Evolutionary conservation across 2,113 vertebrate genomes (phyloP).

Genomic region (Bostrychus sinensis): DNA sequence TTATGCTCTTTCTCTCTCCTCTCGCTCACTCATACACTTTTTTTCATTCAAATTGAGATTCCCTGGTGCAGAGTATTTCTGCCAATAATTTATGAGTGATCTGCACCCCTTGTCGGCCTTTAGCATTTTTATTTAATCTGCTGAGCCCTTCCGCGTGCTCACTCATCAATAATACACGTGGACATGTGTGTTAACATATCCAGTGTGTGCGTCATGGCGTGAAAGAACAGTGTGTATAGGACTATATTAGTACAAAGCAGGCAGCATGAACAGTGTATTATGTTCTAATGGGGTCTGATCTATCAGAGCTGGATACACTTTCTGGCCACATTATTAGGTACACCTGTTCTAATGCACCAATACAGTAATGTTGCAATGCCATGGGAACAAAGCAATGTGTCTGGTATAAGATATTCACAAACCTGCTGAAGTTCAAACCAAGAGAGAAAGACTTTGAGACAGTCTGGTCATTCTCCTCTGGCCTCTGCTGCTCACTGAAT

Average conservation of each 20-base stretch:
- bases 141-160: slow-evolving; percentile 82
- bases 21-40: slow-evolving; percentile 8
- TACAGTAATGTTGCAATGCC: background rate
- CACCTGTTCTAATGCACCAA: background rate
- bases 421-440: too few species aligned
- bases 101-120: slow-evolving; percentile 88
- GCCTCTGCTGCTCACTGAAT: too few species aligned
- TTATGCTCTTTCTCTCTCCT: background rate
- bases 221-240: slow-evolving; percentile 6
- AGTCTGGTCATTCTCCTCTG: too few species aligned
- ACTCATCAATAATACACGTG: slow-evolving; percentile 89
- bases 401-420: too few species aligned
- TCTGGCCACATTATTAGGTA: background rate
- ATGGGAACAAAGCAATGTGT: too few species aligned
- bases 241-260: slow-evolving; percentile 9
- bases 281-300: background rate
- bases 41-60: slow-evolving; percentile 80
- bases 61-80: slow-evolving; percentile 84
- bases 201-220: slow-evolving; percentile 50
- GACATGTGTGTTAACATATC: slow-evolving; percentile 95
- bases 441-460: too few species aligned
- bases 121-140: slow-evolving; percentile 94
- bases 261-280: slow-evolving; percentile 11
- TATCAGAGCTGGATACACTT: background rate
- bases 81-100: slow-evolving; percentile 97